Percentiles rank a stretch among this genome's conserved stretches.
phyloP scores from a whole-genome alignment of 2,888 invertebrate genomes.

The Ennomos erosarius region DNA sequence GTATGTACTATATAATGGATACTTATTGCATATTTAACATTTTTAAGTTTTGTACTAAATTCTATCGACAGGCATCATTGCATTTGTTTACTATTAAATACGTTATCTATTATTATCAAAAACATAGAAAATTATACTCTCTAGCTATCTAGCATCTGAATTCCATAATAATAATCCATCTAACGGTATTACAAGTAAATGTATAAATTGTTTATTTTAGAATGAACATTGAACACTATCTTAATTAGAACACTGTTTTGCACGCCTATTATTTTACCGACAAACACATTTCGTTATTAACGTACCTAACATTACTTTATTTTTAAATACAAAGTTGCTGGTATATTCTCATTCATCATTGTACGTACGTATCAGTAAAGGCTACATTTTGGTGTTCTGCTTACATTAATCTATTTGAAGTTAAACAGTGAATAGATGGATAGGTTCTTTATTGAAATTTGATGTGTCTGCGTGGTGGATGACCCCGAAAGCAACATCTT shows the following conservation, averaged over 20 bases:
- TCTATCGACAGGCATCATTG: slow-evolving; percentile 5
- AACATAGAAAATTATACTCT: neutral
- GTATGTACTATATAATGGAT: no score
- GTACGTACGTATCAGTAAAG: slow-evolving; percentile 54
- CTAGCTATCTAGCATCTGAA: neutral
- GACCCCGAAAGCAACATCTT: slow-evolving; percentile 69
- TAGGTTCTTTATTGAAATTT: slow-evolving; percentile 47
- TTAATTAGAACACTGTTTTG: no score
- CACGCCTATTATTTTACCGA: slow-evolving; percentile 3
- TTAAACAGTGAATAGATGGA: slow-evolving; percentile 55
- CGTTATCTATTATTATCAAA: slow-evolving; percentile 6
- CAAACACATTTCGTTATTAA: slow-evolving; percentile 3
- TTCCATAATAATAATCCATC: no score
- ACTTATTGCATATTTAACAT: neutral
- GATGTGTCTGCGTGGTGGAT: slow-evolving; percentile 51
- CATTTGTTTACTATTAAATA: slow-evolving; percentile 2
- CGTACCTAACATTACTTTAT: no score
- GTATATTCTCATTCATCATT: slow-evolving; percentile 37
- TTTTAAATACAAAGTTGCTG: slow-evolving; percentile 3
- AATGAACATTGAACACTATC: neutral
- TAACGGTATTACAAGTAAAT: no score
- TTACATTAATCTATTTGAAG: slow-evolving; percentile 69
- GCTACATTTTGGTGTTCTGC: slow-evolving; percentile 80
- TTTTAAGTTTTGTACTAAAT: slow-evolving; percentile 8
- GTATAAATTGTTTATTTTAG: neutral